These are phyloP conservation scores for Bombus confusus DNA, from an alignment of 1,140 invertebrate species.

Conservation along the genomic window DNA sequence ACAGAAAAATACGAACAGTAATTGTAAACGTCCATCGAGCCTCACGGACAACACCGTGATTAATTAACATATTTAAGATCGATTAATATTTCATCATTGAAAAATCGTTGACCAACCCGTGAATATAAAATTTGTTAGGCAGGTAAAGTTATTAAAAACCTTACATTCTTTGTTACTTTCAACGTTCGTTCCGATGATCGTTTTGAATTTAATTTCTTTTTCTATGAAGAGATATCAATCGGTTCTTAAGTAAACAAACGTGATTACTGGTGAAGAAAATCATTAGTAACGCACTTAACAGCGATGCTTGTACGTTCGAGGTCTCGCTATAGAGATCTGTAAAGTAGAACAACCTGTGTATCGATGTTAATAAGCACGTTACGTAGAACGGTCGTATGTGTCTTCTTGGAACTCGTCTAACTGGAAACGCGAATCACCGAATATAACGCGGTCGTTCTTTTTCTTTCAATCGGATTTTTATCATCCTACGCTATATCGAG, in stretches of 20 bases:
- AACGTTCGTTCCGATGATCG: not conserved
- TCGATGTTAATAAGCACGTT: conserved; percentile 45
- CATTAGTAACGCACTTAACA: conserved; percentile 31
- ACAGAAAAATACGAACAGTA: conserved; percentile 5
- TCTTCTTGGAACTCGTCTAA: conserved; percentile 37
- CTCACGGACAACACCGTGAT: conserved; percentile 42
- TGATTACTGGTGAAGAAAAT: conserved; percentile 20
- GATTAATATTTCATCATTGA: conserved; percentile 4
- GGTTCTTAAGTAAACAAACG: not conserved
- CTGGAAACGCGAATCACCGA: conserved; percentile 28
- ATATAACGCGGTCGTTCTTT: not conserved
- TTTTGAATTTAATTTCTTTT: not conserved
- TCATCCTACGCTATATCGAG: not conserved
- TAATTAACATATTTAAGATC: conserved; percentile 31
- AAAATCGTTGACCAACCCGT: not conserved
- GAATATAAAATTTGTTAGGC: not conserved
- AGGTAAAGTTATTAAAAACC: not conserved
- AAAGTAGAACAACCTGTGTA: conserved; percentile 45
- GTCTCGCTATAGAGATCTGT: conserved; percentile 43
- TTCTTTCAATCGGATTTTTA: not conserved
- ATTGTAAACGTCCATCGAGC: conserved; percentile 42
- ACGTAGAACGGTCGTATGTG: conserved; percentile 29
- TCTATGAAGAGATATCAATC: conserved; percentile 4
- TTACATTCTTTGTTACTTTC: not conserved
- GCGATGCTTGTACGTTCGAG: conserved; percentile 46